These are phyloP conservation scores for Sandelia bainsii DNA, from an alignment of 2,797 vertebrate species.

Conservation along the genomic window DNA sequence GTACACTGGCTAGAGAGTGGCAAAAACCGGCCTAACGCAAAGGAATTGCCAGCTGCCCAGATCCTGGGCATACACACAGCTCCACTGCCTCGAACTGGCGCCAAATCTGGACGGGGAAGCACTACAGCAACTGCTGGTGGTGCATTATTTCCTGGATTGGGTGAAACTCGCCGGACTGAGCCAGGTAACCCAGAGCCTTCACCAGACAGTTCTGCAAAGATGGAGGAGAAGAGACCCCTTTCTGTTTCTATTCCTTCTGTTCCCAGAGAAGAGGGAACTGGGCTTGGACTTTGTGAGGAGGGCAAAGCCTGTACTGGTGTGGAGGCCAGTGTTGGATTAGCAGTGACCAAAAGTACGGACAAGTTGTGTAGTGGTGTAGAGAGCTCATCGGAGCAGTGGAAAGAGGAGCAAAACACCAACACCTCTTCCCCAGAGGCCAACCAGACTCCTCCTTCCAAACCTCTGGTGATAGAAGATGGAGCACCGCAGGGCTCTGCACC, in stretches of 20 bases:
- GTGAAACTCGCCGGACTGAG: slow-evolving; percentile 73
- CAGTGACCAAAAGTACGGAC: slow-evolving; percentile 58
- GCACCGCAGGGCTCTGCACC: slow-evolving; percentile 62
- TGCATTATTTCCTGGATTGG: slow-evolving; percentile 14
- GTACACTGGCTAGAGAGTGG: slow-evolving; percentile 98
- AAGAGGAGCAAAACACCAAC: slow-evolving; percentile 71
- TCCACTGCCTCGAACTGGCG: slow-evolving; percentile 47
- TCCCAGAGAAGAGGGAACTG: slow-evolving; percentile 62
- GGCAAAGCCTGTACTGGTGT: slow-evolving; percentile 22
- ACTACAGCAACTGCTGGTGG: slow-evolving; percentile 25
- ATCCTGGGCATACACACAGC: slow-evolving; percentile 91
- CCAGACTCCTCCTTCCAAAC: slow-evolving; percentile 56
- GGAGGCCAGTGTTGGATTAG: slow-evolving; percentile 66
- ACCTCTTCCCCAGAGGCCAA: slow-evolving; percentile 69
- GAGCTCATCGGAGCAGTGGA: slow-evolving; percentile 77
- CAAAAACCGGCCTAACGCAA: slow-evolving; percentile 89
- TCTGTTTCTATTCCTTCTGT: slow-evolving; percentile 20
- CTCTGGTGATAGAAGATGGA: slow-evolving; percentile 59
- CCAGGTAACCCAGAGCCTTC: slow-evolving; percentile 42
- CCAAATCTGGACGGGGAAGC: slow-evolving; percentile 72
- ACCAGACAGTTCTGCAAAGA: slow-evolving; percentile 57
- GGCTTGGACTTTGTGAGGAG: slow-evolving; percentile 40
- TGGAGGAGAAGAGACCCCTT: slow-evolving; percentile 68
- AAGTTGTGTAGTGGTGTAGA: slow-evolving; percentile 68
- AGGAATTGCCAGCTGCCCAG: slow-evolving; percentile 94